phyloP scores from a whole-genome alignment of 2,797 vertebrate species.

The Parauchenoglanis punctatus region DNA sequence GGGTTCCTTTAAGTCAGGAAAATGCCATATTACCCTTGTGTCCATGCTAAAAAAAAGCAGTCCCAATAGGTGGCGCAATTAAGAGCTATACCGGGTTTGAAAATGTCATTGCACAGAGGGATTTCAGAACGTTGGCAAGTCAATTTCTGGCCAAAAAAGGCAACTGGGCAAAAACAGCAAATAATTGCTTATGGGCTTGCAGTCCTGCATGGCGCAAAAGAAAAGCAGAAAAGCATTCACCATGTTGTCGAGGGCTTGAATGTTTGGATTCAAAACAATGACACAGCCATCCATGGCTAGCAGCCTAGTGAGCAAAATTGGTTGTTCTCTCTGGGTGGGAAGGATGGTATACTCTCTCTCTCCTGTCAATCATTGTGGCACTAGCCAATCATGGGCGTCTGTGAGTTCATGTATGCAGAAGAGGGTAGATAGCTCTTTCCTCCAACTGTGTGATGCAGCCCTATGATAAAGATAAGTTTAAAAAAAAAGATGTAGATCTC shows the following conservation, averaged over 20 bases:
- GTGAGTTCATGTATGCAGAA: not conserved
- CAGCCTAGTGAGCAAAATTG: not conserved
- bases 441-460: not conserved
- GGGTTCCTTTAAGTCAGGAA: not conserved
- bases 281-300: not conserved
- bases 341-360: not conserved
- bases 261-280: not conserved
- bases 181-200: no score
- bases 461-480: not conserved
- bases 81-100: not conserved
- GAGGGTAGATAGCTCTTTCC: not conserved
- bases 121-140: not conserved
- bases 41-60: not conserved
- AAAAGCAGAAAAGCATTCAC: not conserved
- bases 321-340: not conserved
- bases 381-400: not conserved
- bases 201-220: not conserved
- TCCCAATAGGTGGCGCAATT: not conserved
- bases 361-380: not conserved
- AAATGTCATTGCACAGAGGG: constrained; percentile 12
- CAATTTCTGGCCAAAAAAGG: not conserved
- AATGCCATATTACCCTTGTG: constrained; percentile 8
- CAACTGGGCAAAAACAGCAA: not conserved
- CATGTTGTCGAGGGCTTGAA: not conserved
- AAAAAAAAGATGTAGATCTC: not conserved